These are phyloP conservation scores for Cydia pomonella DNA, from an alignment of 1,140 invertebrate species.

Conservation along the genomic window DNA sequence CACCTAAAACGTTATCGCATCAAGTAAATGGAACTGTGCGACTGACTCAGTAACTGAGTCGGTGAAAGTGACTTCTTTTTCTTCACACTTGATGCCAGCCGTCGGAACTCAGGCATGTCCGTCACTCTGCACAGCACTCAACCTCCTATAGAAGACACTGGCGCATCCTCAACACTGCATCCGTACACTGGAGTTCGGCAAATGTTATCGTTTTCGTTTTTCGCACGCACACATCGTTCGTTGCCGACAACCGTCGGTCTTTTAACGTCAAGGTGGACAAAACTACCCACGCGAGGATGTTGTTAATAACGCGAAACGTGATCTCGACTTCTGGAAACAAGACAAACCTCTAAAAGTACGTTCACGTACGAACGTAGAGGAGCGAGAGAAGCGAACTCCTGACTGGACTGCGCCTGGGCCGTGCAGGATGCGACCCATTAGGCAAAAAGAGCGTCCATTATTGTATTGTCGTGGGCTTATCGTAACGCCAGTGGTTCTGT, in stretches of 20 bases:
- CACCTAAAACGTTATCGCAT: constrained; percentile 79
- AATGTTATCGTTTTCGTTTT: constrained; percentile 55
- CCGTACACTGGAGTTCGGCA: constrained; percentile 47
- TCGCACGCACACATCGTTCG: constrained; percentile 55
- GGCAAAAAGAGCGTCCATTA: constrained; percentile 73
- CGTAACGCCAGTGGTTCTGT: constrained; percentile 63
- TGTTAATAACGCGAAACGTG: constrained; percentile 56
- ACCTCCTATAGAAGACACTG: constrained; percentile 47
- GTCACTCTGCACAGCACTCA: constrained; percentile 58
- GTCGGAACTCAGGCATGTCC: constrained; percentile 74
- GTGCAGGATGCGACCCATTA: constrained; percentile 74
- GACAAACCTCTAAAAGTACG: constrained; percentile 49
- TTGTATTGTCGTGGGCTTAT: constrained; percentile 77
- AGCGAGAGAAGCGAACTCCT: constrained; percentile 64
- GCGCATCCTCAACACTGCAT: constrained; percentile 70
- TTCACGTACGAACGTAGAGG: constrained; percentile 46
- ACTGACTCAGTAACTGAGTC: constrained; percentile 54
- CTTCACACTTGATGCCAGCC: constrained; percentile 71
- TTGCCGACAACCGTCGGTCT: constrained; percentile 27
- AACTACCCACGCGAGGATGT: constrained; percentile 63
- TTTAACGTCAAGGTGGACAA: constrained; percentile 6
- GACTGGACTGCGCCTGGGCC: constrained; percentile 67
- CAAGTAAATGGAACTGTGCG: constrained; percentile 63
- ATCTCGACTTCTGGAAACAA: constrained; percentile 55
- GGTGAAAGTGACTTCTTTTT: constrained; percentile 72